Conservation (phyloP, 1,140 invertebrate species). For the Bombus haemorrhoidalis region DNA sequence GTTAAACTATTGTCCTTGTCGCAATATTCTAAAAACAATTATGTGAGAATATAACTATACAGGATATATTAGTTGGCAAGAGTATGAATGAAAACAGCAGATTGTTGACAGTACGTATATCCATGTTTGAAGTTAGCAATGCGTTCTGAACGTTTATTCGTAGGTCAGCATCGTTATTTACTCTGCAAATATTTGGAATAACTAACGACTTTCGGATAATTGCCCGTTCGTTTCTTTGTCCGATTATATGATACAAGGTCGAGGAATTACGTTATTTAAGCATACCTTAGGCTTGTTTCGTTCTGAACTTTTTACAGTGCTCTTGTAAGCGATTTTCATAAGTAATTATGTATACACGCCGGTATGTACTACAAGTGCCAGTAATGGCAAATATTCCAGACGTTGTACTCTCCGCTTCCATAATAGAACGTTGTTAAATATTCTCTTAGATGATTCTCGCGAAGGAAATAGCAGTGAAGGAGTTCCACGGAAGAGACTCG, state of each 20-base stretch:
- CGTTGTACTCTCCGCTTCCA: neutral
- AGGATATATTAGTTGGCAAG: neutral
- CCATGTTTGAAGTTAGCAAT: neutral
- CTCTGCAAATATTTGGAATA: neutral
- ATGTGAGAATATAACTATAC: no score
- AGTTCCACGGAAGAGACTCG: neutral
- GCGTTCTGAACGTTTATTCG: neutral
- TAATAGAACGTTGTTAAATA: neutral
- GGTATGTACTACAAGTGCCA: neutral
- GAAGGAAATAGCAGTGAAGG: neutral
- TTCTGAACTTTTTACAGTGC: neutral
- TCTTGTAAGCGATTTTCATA: no score
- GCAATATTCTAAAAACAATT: neutral
- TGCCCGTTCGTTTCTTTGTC: neutral
- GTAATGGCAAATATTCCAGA: neutral
- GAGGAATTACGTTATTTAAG: neutral
- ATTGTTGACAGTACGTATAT: neutral
- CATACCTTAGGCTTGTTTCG: neutral
- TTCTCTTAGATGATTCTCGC: neutral
- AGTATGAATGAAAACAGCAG: conserved; percentile 6
- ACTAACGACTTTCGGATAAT: neutral
- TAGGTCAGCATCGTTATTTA: neutral
- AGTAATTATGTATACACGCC: neutral
- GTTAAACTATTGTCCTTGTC: neutral
- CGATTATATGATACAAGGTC: rapidly evolving